Evolutionary conservation across 2,888 invertebrate genomes (phyloP).

Genomic region (Listrodromus nycthemerus): DNA sequence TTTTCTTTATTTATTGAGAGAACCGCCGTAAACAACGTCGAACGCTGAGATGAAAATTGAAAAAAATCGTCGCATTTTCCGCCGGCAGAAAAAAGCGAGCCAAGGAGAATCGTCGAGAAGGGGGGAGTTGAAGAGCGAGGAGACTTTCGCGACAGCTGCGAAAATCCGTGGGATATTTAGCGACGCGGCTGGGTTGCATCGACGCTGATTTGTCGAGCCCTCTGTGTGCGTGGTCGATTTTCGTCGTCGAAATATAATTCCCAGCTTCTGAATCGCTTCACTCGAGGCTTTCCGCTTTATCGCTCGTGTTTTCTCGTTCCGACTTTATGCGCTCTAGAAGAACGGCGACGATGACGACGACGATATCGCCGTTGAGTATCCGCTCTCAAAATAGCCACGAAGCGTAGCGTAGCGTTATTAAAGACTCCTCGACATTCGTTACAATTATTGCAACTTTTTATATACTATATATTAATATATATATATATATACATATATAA

Average conservation of each 20-base stretch:
- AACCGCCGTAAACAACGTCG: too few relatives aligned
- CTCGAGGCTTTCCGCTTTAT: slow-evolving; percentile 25
- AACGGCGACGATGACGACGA: slow-evolving; percentile 10
- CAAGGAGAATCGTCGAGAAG: slow-evolving; percentile 5
- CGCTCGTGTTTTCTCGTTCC: slow-evolving; percentile 29
- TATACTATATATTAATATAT: background rate
- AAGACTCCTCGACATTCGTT: slow-evolving; percentile 1
- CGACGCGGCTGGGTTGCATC: slow-evolving; percentile 44
- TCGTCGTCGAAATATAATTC: slow-evolving; percentile 35
- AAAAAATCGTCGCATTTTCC: background rate
- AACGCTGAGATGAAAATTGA: background rate
- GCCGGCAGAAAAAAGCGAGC: background rate
- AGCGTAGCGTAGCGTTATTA: background rate
- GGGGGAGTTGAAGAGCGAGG: slow-evolving; percentile 15
- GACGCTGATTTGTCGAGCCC: background rate
- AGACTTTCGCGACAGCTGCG: slow-evolving; percentile 51
- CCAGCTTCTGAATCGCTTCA: slow-evolving; percentile 23
- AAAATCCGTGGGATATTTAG: slow-evolving; percentile 34
- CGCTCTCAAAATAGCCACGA: slow-evolving; percentile 42
- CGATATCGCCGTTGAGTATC: slow-evolving; percentile 32
- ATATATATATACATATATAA: background rate
- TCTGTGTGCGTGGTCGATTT: slow-evolving; percentile 32
- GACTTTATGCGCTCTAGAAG: slow-evolving; percentile 3
- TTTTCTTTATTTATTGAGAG: too few relatives aligned
- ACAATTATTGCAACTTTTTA: slow-evolving; percentile 1